Base-by-base conservation (phyloP, 92 coral and sea anemone genomes). In the Anthopleura xanthogrammica region DNA sequence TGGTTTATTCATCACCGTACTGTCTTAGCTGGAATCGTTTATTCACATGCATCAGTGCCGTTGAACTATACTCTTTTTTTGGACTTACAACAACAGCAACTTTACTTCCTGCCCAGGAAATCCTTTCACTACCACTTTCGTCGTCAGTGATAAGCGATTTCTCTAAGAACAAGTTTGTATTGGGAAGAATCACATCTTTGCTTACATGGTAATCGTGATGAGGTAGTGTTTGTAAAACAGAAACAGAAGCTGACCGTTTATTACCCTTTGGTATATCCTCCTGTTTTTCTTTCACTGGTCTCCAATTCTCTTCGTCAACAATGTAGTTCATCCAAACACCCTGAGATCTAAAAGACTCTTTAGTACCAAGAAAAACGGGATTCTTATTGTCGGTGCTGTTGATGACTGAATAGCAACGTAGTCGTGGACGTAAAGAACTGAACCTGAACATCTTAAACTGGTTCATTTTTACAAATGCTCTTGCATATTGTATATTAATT, bases 331-430 rank as follows among this genome's bases (percentile, higher is more conserved):
- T 29, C 91, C 88, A 88, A 46, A 73, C 64, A 12, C 75, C 78
- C 19, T 77, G 60, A 0, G 24, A 72, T 56, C 81, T 75, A 71
- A 88, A 88, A 39, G 91, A 84, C 79, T 83, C 80, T 39, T 88
- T 88, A 17, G 85, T 83, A 20, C 91, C 91, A 40, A 88, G 82
- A 74, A 79, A 77, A 1, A 84, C 85, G 14, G 91, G 91, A 58
- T 82, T 76, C 85, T 88, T 87, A 46, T 81, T 79, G 36, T 87
- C 90, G 3, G 90, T 79, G 79, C 87, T 87, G 62, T 79, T 87
- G 13, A 88, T 79, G 5, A 70, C 64, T 19, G 85, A 79, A 76
- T 83, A 88, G 12, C 82, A 56, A 1, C 82, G 72, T 57, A 79
- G 48, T 72, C 20, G 16, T 0, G 76, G 76, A 16, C 1, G 29